A percentile compares a stretch with the other conserved stretches of the same genome.
phyloP scores from a whole-genome alignment of 2,113 vertebrate species.

The Axis porcinus region DNA sequence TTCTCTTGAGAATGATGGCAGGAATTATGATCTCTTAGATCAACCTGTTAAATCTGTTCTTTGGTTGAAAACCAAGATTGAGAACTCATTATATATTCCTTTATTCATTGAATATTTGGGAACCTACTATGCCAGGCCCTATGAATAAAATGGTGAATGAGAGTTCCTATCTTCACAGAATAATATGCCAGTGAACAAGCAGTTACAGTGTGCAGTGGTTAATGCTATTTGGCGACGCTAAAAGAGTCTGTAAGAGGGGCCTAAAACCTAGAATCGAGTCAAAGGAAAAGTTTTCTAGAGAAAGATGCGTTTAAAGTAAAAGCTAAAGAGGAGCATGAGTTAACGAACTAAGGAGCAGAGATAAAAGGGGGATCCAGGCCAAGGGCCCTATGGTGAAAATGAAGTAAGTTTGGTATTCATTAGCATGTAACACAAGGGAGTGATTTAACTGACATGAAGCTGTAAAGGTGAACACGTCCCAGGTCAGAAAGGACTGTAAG shows the following conservation, averaged over 20 bases:
- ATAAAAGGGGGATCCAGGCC: not conserved
- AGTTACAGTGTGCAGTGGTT: not conserved
- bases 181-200: not conserved
- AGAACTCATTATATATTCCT: not conserved
- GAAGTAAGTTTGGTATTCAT: not conserved
- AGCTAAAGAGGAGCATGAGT: not conserved
- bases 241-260: not conserved
- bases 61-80: not conserved
- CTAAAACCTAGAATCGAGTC: not conserved
- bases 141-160: not conserved
- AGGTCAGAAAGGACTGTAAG: not conserved
- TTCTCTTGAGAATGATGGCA: not conserved
- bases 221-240: not conserved
- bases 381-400: not conserved
- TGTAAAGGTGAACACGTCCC: not conserved
- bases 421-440: not conserved
- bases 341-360: not conserved
- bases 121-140: not conserved
- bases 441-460: not conserved
- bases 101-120: not conserved
- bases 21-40: not conserved
- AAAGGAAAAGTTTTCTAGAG: not conserved
- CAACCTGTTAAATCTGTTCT: not conserved
- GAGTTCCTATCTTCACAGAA: not conserved
- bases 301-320: not conserved